These are phyloP conservation scores for Thymelicus lineola DNA, from an alignment of 2,888 invertebrate species.

Conservation along the genomic window DNA sequence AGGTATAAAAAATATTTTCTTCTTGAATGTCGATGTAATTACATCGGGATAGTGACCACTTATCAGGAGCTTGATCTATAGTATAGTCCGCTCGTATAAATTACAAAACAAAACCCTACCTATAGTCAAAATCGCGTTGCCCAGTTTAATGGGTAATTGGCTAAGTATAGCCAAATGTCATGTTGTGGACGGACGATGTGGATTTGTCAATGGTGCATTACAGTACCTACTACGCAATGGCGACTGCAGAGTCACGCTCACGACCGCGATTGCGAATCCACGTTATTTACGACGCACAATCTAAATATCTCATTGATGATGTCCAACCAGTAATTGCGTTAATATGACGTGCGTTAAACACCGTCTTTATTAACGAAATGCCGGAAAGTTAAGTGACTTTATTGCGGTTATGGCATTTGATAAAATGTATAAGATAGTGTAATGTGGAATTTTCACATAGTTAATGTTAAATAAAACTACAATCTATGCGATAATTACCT, in stretches of 20 bases:
- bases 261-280: slow-evolving; percentile 54
- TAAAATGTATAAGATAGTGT: not conserved
- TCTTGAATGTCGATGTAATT: too few relatives aligned
- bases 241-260: slow-evolving; percentile 55
- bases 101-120: too few relatives aligned
- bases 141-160: slow-evolving; percentile 1
- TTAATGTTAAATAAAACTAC: too few relatives aligned
- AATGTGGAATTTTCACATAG: too few relatives aligned
- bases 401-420: not conserved
- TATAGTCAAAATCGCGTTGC: too few relatives aligned
- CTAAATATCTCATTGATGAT: slow-evolving; percentile 49
- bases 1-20: too few relatives aligned
- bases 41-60: too few relatives aligned
- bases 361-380: not conserved
- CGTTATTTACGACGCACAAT: slow-evolving; percentile 49
- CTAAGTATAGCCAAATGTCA: slow-evolving; percentile 37
- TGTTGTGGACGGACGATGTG: slow-evolving; percentile 37
- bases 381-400: not conserved
- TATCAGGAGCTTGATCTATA: too few relatives aligned
- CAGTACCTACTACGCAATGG: slow-evolving; percentile 51
- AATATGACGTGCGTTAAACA: slow-evolving; percentile 32
- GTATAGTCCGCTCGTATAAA: too few relatives aligned
- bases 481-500: too few relatives aligned
- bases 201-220: slow-evolving; percentile 48
- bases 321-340: slow-evolving; percentile 33